Conservation (phyloP, 2,797 vertebrate genomes). For the Enteromius treurensis region DNA sequence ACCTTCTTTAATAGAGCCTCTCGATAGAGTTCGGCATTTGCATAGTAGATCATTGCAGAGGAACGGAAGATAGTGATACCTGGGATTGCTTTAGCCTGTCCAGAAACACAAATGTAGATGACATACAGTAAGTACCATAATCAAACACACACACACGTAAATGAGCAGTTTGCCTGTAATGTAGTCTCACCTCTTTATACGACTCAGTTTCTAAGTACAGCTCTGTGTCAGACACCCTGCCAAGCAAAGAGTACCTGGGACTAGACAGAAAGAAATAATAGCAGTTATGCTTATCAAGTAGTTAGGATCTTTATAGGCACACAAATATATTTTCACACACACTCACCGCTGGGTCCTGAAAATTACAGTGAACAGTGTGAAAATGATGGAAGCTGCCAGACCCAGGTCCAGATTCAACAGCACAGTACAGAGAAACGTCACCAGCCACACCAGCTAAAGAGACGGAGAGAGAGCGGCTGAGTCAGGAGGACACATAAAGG, state of each 20-base stretch:
- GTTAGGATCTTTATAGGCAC: not conserved
- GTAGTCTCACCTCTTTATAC: slow-evolving; percentile 73
- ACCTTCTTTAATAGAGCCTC: slow-evolving; percentile 88
- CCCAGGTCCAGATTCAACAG: slow-evolving; percentile 90
- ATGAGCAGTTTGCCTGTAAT: not conserved
- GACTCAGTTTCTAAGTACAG: slow-evolving; percentile 75
- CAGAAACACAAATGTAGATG: slow-evolving; percentile 23
- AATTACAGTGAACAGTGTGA: slow-evolving; percentile 87
- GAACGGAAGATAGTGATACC: slow-evolving; percentile 92
- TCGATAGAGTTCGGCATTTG: slow-evolving; percentile 88
- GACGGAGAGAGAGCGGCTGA: not conserved
- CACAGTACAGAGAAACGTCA: slow-evolving; percentile 85
- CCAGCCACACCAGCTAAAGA: slow-evolving; percentile 87
- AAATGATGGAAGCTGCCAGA: slow-evolving; percentile 82
- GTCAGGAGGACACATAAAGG: too few relatives aligned
- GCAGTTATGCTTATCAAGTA: not conserved
- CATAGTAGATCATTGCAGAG: slow-evolving; percentile 87
- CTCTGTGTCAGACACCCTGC: slow-evolving; percentile 71
- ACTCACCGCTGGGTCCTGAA: slow-evolving; percentile 82
- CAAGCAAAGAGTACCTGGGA: slow-evolving; percentile 76
- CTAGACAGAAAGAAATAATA: slow-evolving; percentile 56
- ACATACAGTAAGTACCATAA: not conserved
- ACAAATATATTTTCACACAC: slow-evolving; percentile 5
- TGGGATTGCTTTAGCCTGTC: slow-evolving; percentile 76
- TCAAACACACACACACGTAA: not conserved